Base-by-base conservation (phyloP, 2,113 vertebrate species). In the Ceyx cyanopectus region DNA sequence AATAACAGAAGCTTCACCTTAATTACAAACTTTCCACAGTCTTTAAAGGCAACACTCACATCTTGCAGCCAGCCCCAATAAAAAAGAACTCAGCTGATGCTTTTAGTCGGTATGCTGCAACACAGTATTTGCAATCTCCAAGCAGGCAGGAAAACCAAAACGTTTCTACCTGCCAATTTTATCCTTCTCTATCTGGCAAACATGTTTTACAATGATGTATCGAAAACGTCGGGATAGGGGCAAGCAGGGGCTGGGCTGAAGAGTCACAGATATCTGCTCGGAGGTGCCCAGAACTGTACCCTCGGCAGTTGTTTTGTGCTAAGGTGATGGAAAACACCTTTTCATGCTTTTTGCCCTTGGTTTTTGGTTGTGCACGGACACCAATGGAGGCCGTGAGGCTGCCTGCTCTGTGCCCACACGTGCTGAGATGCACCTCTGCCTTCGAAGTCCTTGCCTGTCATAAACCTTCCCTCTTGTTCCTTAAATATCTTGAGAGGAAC, bases 401-500 rank as follows among this genome's bases (percentile, higher is more conserved):
- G 27, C 34, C 69, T 20, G 85, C 29, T 34, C 37, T 50, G 63
- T 54, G 18, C 54, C 51, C 1, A 3, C 56, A 5, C 0, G 2
- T 30, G 40, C 11, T 1, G 0, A 37, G 34, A 10, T 13, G 40
- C 24, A 29, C 14, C 50, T 67, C 40, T 13, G 27, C 56, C 3
- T 0, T 10, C 1, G 1, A 56, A 32, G 6, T 1, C 57, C 57
- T n/a, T 0, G 12, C 1, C 18, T 1, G 1, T 3, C 15, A 5
- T 1, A 0, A 58, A 6, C 43, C 41, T 51, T 29, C 27, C 23
- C 22, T 51, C 45, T 73, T 4, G 23, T 65, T n/a, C 15, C 0
- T 1, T 2, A 0, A 43, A 13, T 1, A 1, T 76, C 6, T 11
- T 27, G 0, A 0, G 1, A n/a, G 60, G 29, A 57, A 8, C 0